Evolutionary conservation across 2,888 invertebrate species (phyloP).

Genomic region (Macaria notata): DNA sequence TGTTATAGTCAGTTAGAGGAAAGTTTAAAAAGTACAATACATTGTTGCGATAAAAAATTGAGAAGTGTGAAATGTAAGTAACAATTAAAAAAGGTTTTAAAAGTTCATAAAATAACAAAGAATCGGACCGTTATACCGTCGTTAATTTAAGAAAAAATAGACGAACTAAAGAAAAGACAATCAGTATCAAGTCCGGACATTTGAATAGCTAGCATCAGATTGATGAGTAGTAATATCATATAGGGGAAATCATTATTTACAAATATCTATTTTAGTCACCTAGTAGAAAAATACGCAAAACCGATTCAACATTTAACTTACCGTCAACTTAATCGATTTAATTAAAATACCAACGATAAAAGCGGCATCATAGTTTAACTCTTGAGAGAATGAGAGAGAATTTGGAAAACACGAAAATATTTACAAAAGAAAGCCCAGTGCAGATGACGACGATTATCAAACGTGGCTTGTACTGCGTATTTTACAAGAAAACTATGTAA

Average conservation of each 20-base stretch:
- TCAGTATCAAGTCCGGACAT: too few species aligned
- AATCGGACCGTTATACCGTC: too few species aligned
- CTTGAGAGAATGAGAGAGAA: slow-evolving; percentile 17
- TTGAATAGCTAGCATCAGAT: too few species aligned
- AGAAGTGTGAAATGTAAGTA: not conserved
- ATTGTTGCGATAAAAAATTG: not conserved
- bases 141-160: too few species aligned
- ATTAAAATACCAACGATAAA: slow-evolving; percentile 38
- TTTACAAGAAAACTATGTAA: too few species aligned
- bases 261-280: not conserved
- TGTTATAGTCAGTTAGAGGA: too few species aligned
- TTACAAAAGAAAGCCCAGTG: slow-evolving; percentile 59
- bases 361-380: slow-evolving; percentile 40
- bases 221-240: too few species aligned
- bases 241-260: not conserved
- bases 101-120: too few species aligned
- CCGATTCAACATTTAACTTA: slow-evolving; percentile 22
- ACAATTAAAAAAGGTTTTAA: too few species aligned
- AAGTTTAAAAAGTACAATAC: not conserved
- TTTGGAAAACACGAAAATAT: slow-evolving; percentile 34
- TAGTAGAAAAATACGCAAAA: not conserved
- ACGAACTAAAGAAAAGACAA: too few species aligned
- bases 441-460: slow-evolving; percentile 56
- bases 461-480: slow-evolving; percentile 47
- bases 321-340: not conserved